Evolutionary conservation across 2,797 vertebrate species (phyloP).

Genomic region (Pantherophis vulpinus): DNA sequence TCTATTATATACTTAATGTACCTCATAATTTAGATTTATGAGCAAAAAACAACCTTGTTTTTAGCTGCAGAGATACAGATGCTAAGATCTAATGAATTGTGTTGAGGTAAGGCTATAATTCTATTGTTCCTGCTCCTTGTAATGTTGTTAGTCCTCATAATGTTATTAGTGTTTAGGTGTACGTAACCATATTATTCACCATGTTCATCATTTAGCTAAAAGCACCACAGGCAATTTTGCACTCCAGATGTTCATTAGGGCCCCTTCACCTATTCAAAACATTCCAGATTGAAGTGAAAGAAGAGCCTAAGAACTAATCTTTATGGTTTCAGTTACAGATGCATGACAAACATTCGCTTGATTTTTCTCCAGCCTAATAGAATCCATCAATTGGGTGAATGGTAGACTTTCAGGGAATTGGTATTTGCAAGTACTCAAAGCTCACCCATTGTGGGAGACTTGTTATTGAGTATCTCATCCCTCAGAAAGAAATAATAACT

Average conservation of each 20-base stretch:
- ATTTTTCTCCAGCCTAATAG: not conserved
- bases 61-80: not conserved
- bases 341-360: not conserved
- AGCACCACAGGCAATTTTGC: not conserved
- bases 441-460: not conserved
- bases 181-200: slow-evolving; percentile 1
- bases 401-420: not conserved
- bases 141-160: not conserved
- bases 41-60: not conserved
- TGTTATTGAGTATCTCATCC: not conserved
- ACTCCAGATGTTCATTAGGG: not conserved
- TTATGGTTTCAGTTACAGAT: not conserved
- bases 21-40: not conserved
- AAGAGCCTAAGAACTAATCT: not conserved
- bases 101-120: slow-evolving; percentile 6
- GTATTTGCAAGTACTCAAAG: not conserved
- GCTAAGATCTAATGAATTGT: not conserved
- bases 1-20: not conserved
- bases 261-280: not conserved
- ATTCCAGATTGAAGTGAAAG: not conserved
- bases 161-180: not conserved
- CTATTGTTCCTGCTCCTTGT: not conserved
- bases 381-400: not conserved
- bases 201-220: not conserved
- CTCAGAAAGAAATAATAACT: not conserved